phyloP scores from a whole-genome alignment of 2,797 vertebrate genomes.

The Danio jaintianensis region DNA sequence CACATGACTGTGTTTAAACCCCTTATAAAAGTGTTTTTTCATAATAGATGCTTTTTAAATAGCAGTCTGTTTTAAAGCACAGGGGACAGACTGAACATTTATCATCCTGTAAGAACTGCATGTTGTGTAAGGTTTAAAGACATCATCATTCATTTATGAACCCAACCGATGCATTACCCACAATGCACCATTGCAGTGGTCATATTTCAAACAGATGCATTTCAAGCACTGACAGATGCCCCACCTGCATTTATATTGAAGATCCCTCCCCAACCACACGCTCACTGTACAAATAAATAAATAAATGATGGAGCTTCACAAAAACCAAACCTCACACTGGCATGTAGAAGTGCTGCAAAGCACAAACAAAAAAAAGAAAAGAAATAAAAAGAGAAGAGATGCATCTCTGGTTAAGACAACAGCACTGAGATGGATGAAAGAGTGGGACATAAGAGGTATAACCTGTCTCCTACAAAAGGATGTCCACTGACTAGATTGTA shows the following conservation, averaged over 20 bases:
- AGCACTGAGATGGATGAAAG: neutral
- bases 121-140: conserved; percentile 37
- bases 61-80: neutral
- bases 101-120: neutral
- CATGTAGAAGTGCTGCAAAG: neutral
- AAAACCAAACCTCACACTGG: neutral
- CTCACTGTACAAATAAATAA: conserved; percentile 8
- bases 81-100: neutral
- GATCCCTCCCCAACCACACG: neutral
- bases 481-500: neutral
- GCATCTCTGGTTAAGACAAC: neutral
- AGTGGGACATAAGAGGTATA: neutral
- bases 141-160: conserved; percentile 32
- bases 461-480: neutral
- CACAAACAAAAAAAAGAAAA: neutral
- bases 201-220: conserved; percentile 42
- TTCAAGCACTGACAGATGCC: conserved; percentile 29
- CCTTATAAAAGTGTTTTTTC: too few relatives aligned
- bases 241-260: conserved; percentile 8
- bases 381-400: neutral
- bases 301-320: conserved; percentile 1
- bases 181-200: conserved; percentile 32
- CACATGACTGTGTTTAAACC: too few relatives aligned
- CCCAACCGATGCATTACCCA: conserved; percentile 32
- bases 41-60: neutral